Percentiles rank a stretch among this genome's conserved stretches.
Conservation (phyloP, 2,888 invertebrate genomes). For the Helobdella robusta region DNA sequence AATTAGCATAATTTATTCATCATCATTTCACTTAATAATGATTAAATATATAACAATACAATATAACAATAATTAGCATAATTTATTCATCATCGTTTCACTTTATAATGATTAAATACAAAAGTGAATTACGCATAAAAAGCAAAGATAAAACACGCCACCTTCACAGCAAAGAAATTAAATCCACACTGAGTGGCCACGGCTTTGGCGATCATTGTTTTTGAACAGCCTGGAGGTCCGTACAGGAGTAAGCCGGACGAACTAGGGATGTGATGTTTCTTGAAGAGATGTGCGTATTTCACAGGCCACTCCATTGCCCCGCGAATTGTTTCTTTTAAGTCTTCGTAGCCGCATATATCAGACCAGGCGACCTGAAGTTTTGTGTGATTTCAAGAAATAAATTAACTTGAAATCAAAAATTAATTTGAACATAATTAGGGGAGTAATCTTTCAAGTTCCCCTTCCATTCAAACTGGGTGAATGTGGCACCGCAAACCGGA, state of each 20-base stretch:
- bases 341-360: constrained; percentile 83
- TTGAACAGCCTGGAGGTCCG: constrained; percentile 95
- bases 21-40: not conserved
- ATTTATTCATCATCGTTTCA: not conserved
- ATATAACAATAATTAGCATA: not conserved
- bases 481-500: too few relatives aligned
- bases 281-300: constrained; percentile 71
- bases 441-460: too few relatives aligned
- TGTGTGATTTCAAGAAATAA: too few relatives aligned
- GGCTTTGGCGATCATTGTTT: constrained; percentile 96
- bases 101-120: not conserved
- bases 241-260: constrained; percentile 84
- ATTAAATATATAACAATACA: not conserved
- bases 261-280: constrained; percentile 69
- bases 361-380: constrained; percentile 59
- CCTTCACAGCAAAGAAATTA: constrained; percentile 81
- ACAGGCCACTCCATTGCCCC: constrained; percentile 83
- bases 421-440: too few relatives aligned
- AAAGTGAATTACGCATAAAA: not conserved
- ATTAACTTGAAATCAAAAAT: too few relatives aligned
- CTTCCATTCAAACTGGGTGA: too few relatives aligned
- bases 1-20: not conserved
- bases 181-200: constrained; percentile 86
- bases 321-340: constrained; percentile 68
- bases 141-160: not conserved